A percentile compares a stretch with the other conserved stretches of the same genome.
Conservation (phyloP, 2,797 vertebrate genomes). For the Moxostoma hubbsi region DNA sequence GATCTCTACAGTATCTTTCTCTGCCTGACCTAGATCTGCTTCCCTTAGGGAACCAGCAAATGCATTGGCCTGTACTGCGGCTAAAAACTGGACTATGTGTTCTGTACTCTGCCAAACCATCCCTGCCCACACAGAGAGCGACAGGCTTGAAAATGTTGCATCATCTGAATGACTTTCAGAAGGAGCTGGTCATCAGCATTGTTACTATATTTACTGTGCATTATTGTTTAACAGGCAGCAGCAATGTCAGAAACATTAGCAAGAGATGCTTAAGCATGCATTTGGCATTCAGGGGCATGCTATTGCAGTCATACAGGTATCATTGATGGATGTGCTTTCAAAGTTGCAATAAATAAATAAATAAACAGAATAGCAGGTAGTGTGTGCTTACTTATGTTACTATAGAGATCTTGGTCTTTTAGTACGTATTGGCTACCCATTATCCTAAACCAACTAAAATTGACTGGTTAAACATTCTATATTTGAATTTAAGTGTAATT, state of each 20-base stretch:
- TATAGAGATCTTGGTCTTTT: no score
- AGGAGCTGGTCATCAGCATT: constrained; percentile 40
- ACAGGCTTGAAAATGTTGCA: background rate
- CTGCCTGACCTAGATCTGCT: constrained; percentile 51
- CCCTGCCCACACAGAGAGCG: background rate
- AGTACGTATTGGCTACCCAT: no score
- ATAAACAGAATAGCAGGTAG: constrained; percentile 2
- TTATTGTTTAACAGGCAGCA: constrained; percentile 58
- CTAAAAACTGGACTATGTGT: background rate
- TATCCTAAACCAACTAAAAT: no score
- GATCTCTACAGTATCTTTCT: constrained; percentile 33
- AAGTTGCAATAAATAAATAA: constrained; percentile 48
- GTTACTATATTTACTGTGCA: constrained; percentile 13
- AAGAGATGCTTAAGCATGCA: constrained; percentile 64
- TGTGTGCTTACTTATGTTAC: no score
- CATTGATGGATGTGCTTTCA: constrained; percentile 62
- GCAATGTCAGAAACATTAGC: constrained; percentile 55
- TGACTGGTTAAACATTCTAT: no score
- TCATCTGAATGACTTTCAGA: constrained; percentile 17
- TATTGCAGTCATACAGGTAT: constrained; percentile 74
- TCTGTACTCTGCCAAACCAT: constrained; percentile 12
- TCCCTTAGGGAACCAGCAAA: constrained; percentile 35
- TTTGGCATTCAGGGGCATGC: constrained; percentile 79
- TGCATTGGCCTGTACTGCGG: constrained; percentile 10
- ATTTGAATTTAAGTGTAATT: no score